Evolutionary conservation across 2,888 invertebrate genomes (phyloP).

Genomic region (Digitonthophagus gazella): DNA sequence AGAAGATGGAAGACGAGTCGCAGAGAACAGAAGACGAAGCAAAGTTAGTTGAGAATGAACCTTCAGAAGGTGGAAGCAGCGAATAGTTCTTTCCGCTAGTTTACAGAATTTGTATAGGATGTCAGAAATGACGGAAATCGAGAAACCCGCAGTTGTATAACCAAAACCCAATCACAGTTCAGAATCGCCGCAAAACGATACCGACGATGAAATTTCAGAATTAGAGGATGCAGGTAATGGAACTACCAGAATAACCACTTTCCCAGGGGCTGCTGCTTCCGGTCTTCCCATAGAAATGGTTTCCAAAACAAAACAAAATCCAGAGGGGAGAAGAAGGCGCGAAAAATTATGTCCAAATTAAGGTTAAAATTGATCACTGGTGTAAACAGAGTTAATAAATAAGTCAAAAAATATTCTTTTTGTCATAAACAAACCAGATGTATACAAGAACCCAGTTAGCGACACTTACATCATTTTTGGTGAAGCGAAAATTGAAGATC

Average conservation of each 20-base stretch:
- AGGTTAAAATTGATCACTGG: constrained; percentile 93
- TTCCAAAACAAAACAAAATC: constrained; percentile 97
- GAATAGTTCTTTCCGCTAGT: constrained; percentile 13
- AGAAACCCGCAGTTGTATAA: constrained; percentile 69
- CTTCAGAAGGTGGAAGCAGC: too few relatives aligned
- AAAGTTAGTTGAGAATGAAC: too few relatives aligned
- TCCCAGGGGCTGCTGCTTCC: constrained; percentile 57
- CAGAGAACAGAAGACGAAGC: too few relatives aligned
- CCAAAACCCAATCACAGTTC: constrained; percentile 70
- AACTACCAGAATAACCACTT: constrained; percentile 54
- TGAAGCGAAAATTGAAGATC: constrained; percentile 99
- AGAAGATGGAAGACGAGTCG: too few relatives aligned
- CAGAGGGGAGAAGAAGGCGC: constrained; percentile 97
- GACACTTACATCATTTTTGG: constrained; percentile 99
- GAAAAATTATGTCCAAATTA: constrained; percentile 97
- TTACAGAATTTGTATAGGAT: constrained; percentile 51
- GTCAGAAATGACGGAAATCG: constrained; percentile 87
- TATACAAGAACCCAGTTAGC: constrained; percentile 96
- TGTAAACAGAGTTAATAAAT: constrained; percentile 94
- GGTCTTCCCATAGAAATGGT: constrained; percentile 76
- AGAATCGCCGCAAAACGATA: constrained; percentile 76
- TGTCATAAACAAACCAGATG: constrained; percentile 98
- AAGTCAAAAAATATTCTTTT: constrained; percentile 99
- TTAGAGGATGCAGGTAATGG: constrained; percentile 75
- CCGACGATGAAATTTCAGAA: constrained; percentile 87